Evolutionary conservation across 2,888 invertebrate species (phyloP), one percentile per base, ranked within the genome.

Genomic region (Aporophyla nigra): DNA sequence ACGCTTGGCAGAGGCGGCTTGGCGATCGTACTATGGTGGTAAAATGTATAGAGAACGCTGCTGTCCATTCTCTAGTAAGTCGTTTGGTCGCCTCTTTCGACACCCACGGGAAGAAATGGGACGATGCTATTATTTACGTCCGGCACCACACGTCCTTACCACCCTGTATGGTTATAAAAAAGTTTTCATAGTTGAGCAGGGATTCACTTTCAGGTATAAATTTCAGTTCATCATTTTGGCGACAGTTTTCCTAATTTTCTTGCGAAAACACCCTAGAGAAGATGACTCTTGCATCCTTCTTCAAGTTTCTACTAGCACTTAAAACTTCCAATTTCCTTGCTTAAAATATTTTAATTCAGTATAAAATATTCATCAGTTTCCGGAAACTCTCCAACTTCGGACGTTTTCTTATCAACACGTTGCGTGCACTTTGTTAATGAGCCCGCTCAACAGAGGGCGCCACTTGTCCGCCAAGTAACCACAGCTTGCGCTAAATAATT

Each of bases 321-420:
- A 58, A 49, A 67, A 62, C 66, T 46, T 49, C 14, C 33, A 69
- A 71, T 69, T 72, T 67, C 16, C 58, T 58, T 40, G 51, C 51
- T n/a, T 54, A 79, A 79, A 74, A 74, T 67, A 54, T 73, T 79
- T 79, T 73, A 82, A 82, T 75, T 71, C 49, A 51, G 27, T 49
- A 62, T 82, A 75, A 84, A 84, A 80, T 82, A 84, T 82, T 84
- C 81, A 84, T 71, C 69, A 80, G 24, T 56, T 84, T 53, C 65
- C 21, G 71, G 49, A 53, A 54, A 68, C 40, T 78, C 53, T 51
- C 9, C 71, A 84, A 84, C 65, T 75, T 80, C n/a, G 27, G 24
- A 24, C 21, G 53, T 61, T 84, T 63, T n/a, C 68, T 82, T 82
- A 84, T 72, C 81, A 82, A 58, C 75, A 56, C 63, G 49, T 66